Evolutionary conservation across 2,113 vertebrate genomes (phyloP), one percentile per base, ranked within the genome.

Genomic region (Sinosuthora webbiana): DNA sequence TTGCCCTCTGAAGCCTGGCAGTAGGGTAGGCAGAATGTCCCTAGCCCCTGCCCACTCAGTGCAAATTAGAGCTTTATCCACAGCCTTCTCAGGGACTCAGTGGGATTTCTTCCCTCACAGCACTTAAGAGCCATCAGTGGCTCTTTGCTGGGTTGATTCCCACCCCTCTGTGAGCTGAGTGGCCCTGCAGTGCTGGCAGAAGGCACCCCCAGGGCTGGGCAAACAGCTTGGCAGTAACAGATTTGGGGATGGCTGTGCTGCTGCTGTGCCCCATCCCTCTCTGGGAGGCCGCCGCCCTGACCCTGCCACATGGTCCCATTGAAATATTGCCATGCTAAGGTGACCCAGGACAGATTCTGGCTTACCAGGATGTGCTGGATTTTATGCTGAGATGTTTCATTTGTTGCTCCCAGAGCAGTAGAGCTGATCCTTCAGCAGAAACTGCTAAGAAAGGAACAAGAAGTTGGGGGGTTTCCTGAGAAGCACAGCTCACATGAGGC

Each of bases 401-500:
- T 62, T 79, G 62, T 79, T 84, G 19, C 30, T 92, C 62, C 0
- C 0, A 84, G 28, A 84, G 25, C 62, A 74, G 69, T 2, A 59
- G 70, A 76, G 56, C 56, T 84, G 47, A 63, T 89, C 41, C 74
- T 70, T 52, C 64, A 63, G 47, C 31, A 87, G 69, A 78, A 78
- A 45, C 59, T 67, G 52, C 82, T 71, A 56, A 67, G 60, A 70
- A 82, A 63, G 25, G 13, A 33, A 17, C 14, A 44, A 35, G 60
- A 50, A 57, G 23, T 19, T 19, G 23, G 9, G 52, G 30, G 85
- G 33, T n/a, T 93, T 84, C 60, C 37, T 4, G 28, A 78, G 78
- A 70, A 75, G 24, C 1, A 0, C 1, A 6, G 21, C n/a, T 82
- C 25, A 56, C 16, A 24, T 0, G 0, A n/a, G 37, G 15, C 0